Conservation (phyloP, 2,888 invertebrate species). For the Thymelicus sylvestris region DNA sequence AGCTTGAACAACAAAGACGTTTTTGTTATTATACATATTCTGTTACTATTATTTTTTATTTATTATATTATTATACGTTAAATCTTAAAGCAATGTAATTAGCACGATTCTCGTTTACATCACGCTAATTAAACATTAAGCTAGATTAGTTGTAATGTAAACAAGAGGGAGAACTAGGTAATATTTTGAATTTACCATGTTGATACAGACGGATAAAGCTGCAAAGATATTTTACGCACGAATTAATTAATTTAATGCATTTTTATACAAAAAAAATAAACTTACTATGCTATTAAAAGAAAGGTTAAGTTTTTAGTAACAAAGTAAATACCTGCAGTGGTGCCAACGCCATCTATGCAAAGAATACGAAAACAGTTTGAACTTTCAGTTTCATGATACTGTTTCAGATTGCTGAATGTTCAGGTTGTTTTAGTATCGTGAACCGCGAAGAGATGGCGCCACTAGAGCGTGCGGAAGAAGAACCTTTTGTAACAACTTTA, state of each 20-base stretch:
- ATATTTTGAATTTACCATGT: too few species aligned
- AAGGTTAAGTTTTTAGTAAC: too few species aligned
- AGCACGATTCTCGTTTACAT: background rate
- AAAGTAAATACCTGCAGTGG: background rate
- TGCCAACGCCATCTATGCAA: conserved; percentile 27
- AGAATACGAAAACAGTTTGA: background rate
- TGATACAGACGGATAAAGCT: too few species aligned
- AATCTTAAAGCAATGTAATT: background rate
- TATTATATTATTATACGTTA: too few species aligned
- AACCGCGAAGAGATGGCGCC: conserved; percentile 21
- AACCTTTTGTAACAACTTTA: too few species aligned
- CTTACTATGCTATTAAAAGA: too few species aligned
- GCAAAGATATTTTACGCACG: too few species aligned
- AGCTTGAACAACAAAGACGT: too few species aligned
- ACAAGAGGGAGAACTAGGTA: background rate
- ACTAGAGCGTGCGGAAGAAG: background rate
- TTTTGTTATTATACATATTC: too few species aligned
- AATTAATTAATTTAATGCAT: too few species aligned
- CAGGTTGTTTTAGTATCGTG: background rate
- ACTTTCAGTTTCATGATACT: conserved; percentile 13
- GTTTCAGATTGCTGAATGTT: conserved; percentile 16
- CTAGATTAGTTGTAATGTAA: background rate
- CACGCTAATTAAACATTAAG: background rate
- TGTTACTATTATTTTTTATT: too few species aligned
- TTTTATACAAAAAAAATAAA: too few species aligned